A percentile compares a stretch with the other conserved stretches of the same genome.
Evolutionary conservation across 2,888 invertebrate species (phyloP).

Genomic region (Papilio demoleus): DNA sequence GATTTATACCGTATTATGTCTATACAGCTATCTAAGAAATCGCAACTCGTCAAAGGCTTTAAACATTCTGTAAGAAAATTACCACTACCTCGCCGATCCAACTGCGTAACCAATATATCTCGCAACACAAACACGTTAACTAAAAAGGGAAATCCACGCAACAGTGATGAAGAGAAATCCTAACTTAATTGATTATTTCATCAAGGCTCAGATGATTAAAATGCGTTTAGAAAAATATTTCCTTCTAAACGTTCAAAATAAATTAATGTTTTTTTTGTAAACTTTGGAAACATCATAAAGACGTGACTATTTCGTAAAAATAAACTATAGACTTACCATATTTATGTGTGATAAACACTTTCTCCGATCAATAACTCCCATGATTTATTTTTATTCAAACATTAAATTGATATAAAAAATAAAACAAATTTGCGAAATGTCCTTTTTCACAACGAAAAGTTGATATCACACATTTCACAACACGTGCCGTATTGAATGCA

Average conservation of each 20-base stretch:
- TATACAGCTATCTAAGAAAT: too few species aligned
- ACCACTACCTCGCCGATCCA: background rate
- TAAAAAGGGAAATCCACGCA: conserved; percentile 40
- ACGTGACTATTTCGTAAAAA: conserved; percentile 40
- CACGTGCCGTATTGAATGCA: conserved; percentile 54
- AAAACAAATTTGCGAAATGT: conserved; percentile 61
- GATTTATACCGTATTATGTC: too few species aligned
- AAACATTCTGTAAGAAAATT: too few species aligned
- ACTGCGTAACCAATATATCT: conserved; percentile 22
- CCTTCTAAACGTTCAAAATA: too few species aligned
- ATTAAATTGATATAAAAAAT: conserved; percentile 53
- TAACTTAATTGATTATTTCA: conserved; percentile 50
- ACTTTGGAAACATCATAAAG: background rate
- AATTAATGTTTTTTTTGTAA: background rate
- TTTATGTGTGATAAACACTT: conserved; percentile 61
- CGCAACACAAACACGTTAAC: conserved; percentile 23
- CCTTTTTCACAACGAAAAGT: conserved; percentile 56
- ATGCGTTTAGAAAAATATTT: too few species aligned
- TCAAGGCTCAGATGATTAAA: too few species aligned
- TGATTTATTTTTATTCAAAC: conserved; percentile 54
- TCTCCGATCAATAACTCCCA: conserved; percentile 73
- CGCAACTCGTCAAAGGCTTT: too few species aligned
- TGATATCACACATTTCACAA: conserved; percentile 74
- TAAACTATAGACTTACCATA: conserved; percentile 68
- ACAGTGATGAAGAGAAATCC: conserved; percentile 65